Evolutionary conservation across 2,113 vertebrate genomes (phyloP).

Genomic region (Silurus asotus): DNA sequence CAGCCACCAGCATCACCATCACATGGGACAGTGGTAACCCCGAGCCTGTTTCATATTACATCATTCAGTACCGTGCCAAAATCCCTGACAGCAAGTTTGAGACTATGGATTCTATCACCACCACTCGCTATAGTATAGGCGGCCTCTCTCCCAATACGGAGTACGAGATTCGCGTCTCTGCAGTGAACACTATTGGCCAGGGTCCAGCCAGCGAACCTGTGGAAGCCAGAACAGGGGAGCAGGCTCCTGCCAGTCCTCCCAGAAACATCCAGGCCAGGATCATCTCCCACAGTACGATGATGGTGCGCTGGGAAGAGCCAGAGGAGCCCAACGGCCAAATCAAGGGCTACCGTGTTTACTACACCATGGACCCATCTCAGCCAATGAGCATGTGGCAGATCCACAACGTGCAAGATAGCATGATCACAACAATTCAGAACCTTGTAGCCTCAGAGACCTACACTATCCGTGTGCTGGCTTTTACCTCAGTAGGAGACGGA

Average conservation of each 20-base stretch:
- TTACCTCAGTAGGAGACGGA: conserved; percentile 95
- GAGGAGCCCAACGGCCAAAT: conserved; percentile 97
- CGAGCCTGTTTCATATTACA: conserved; percentile 92
- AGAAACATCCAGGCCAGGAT: conserved; percentile 92
- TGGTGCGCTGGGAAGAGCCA: conserved; percentile 96
- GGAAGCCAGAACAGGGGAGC: conserved; percentile 91
- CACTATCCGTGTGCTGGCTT: conserved; percentile 91
- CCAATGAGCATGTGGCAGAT: conserved; percentile 92
- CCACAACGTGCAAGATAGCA: conserved; percentile 94
- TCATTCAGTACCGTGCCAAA: conserved; percentile 94
- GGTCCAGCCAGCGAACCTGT: conserved; percentile 93
- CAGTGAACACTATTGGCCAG: conserved; percentile 95
- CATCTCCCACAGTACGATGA: conserved; percentile 92
- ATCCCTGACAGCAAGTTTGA: conserved; percentile 92
- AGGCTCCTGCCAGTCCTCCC: conserved; percentile 92
- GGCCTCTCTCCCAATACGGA: conserved; percentile 97
- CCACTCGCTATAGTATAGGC: conserved; percentile 97
- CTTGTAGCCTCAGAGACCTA: conserved; percentile 90
- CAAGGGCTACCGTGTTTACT: conserved; percentile 93
- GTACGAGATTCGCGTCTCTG: conserved; percentile 95
- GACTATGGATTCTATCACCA: conserved; percentile 94
- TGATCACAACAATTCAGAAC: conserved; percentile 91
- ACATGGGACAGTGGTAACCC: conserved; percentile 99
- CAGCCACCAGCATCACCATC: conserved; percentile 96
- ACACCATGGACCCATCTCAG: conserved; percentile 91